A percentile compares a stretch with the other conserved stretches of the same genome.
Evolutionary conservation across 1,140 invertebrate species (phyloP).

Genomic region (Sitodiplosis mosellana): DNA sequence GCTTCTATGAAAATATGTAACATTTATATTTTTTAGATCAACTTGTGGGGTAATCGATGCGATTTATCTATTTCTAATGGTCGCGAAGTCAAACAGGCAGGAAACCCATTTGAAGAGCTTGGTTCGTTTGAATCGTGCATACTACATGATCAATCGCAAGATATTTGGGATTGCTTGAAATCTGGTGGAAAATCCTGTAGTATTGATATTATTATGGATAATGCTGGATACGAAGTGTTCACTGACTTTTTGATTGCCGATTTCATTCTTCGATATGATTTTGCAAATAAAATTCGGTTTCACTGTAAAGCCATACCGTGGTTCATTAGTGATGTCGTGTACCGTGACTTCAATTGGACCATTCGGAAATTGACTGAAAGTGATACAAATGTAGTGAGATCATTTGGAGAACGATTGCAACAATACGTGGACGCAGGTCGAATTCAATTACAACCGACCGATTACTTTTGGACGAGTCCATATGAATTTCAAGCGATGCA

Average conservation of each 20-base stretch:
- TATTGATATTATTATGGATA: slow-evolving; percentile 76
- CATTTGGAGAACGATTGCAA: slow-evolving; percentile 34
- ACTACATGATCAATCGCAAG: slow-evolving; percentile 43
- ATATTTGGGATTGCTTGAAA: slow-evolving; percentile 30
- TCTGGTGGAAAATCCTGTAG: slow-evolving; percentile 9
- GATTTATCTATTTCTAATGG: slow-evolving; percentile 78
- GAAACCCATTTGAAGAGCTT: slow-evolving; percentile 42
- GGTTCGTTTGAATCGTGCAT: slow-evolving; percentile 44
- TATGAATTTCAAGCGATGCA: slow-evolving; percentile 67
- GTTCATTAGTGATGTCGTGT: slow-evolving; percentile 86
- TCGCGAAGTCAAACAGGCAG: slow-evolving; percentile 28
- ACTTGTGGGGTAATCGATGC: slow-evolving; percentile 61
- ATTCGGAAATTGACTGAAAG: slow-evolving; percentile 28
- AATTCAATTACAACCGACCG: slow-evolving; percentile 28
- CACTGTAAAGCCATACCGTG: slow-evolving; percentile 85
- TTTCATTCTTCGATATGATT: slow-evolving; percentile 45
- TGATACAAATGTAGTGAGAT: slow-evolving; percentile 13
- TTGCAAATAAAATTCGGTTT: slow-evolving; percentile 59
- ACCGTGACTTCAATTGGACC: slow-evolving; percentile 57
- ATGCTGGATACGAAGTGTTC: slow-evolving; percentile 85
- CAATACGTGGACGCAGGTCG: slow-evolving; percentile 29
- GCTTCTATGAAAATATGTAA: too few species aligned
- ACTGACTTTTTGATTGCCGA: slow-evolving; percentile 77
- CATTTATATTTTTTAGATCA: slow-evolving; percentile 31
- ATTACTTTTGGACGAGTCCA: slow-evolving; percentile 79